Percentiles rank a stretch among this genome's conserved stretches.
Evolutionary conservation across 2,797 vertebrate species (phyloP).

Genomic region (Numenius phaeopus): DNA sequence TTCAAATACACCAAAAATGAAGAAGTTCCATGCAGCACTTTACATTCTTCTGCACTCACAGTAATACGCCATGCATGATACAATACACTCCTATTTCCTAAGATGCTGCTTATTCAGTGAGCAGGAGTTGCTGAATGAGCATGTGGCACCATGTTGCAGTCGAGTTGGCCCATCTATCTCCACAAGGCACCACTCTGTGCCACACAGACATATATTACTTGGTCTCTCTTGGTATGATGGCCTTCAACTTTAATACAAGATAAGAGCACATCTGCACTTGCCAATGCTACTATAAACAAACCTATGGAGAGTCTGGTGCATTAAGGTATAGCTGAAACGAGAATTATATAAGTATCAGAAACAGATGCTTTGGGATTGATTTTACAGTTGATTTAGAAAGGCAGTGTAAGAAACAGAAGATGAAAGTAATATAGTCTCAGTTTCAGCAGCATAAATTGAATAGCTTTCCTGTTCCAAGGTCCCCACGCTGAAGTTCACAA

Average conservation of each 20-base stretch:
- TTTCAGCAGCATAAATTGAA: background rate
- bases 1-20: background rate
- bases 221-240: background rate
- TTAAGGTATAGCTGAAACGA: background rate
- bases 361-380: background rate
- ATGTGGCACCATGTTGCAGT: rapidly evolving
- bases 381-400: background rate
- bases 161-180: background rate
- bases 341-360: background rate
- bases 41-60: background rate
- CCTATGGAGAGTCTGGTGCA: background rate
- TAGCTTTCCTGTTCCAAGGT: background rate
- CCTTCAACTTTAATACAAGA: background rate
- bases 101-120: background rate
- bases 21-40: background rate
- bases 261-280: background rate
- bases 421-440: background rate
- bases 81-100: rapidly evolving
- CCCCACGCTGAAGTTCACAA: background rate
- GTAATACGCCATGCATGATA: rapidly evolving
- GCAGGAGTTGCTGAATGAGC: background rate
- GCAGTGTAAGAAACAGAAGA: background rate
- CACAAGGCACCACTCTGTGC: background rate
- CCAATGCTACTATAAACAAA: background rate
- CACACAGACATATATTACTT: background rate